Evolutionary conservation across 2,888 invertebrate genomes (phyloP).

Genomic region (Catocala nupta): DNA sequence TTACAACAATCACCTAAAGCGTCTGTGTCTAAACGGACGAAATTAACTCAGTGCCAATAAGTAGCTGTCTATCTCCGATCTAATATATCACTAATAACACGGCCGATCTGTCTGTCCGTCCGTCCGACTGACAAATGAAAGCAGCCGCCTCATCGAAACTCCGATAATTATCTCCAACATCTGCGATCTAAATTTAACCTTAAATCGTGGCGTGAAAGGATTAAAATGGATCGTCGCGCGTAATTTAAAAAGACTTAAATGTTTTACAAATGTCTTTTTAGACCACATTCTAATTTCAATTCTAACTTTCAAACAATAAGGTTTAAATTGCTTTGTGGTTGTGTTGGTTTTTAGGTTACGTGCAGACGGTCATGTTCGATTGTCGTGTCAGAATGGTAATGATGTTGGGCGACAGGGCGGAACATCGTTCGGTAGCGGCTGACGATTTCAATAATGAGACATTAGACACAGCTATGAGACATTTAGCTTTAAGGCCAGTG

Average conservation of each 20-base stretch:
- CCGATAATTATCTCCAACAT: constrained; percentile 67
- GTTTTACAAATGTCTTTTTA: constrained; percentile 17
- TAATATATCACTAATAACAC: constrained; percentile 70
- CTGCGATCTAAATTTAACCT: constrained; percentile 53
- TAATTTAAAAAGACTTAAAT: constrained; percentile 41
- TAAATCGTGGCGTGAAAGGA: constrained; percentile 41
- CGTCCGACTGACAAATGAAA: constrained; percentile 68
- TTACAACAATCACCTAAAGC: constrained; percentile 31
- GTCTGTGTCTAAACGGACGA: constrained; percentile 57
- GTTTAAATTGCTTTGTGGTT: constrained; percentile 19
- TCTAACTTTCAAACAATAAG: background rate
- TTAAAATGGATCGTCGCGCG: constrained; percentile 51
- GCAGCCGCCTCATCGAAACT: constrained; percentile 55
- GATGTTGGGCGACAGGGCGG: constrained; percentile 66
- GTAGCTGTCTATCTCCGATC: constrained; percentile 64
- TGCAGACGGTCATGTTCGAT: constrained; percentile 44
- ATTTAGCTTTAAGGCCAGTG: constrained; percentile 58
- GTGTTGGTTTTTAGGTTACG: constrained; percentile 33
- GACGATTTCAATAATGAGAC: constrained; percentile 78
- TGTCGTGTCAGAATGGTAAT: constrained; percentile 61
- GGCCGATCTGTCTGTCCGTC: constrained; percentile 61
- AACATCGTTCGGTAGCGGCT: constrained; percentile 75
- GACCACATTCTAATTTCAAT: constrained; percentile 11
- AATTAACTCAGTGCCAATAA: constrained; percentile 63
- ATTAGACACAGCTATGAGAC: constrained; percentile 78